Evolutionary conservation across 2,888 invertebrate species (phyloP), one percentile per base, ranked within the genome.

Genomic region (Alsophila aescularia): DNA sequence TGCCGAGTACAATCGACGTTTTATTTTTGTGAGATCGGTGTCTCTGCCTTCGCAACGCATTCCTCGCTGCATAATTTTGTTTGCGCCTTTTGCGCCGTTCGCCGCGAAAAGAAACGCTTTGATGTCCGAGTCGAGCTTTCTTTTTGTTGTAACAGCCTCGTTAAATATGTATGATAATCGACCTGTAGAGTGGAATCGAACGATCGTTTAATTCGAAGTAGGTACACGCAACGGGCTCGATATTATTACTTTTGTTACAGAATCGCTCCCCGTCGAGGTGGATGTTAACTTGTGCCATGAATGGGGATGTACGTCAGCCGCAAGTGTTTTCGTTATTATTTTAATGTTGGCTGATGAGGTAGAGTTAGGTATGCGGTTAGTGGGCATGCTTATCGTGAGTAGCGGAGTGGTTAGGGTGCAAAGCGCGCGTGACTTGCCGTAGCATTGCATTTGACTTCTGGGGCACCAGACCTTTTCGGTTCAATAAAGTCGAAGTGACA

Each of bases 11-110:
- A 79, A 83, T 82, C 79, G 80, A 76, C 73, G 82, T 86, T 88
- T 89, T 89, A 89, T 90, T 90, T 89, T 83, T 68, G 80, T 76
- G 73, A 81, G 81, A 83, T 79, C 79, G 70, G 76, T 81, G 79
- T 84, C 82, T 79, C 77, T 80, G 77, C 72, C 70, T 77, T 72
- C 65, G 75, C 75, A 73, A 74, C 73, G 76, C 79, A 87, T 84
- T 83, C 84, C 79, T 66, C 69, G 62, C 67, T 69, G 73, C 73
- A 79, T 78, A 73, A 79, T 81, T 85, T 81, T 75, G 75, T 85
- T 81, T 79, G 72, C 75, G 71, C 73, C 73, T 81, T 85, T 83
- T 82, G 76, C 75, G 63, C 65, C 58, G 65, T 72, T 68, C 67
- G 66, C 68, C 62, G 69, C 63, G 65, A 72, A 77, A 79, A 71